Percentiles rank a stretch among this genome's conserved stretches.
Conservation (phyloP, 2,888 invertebrate species). For the Tyria jacobaeae region DNA sequence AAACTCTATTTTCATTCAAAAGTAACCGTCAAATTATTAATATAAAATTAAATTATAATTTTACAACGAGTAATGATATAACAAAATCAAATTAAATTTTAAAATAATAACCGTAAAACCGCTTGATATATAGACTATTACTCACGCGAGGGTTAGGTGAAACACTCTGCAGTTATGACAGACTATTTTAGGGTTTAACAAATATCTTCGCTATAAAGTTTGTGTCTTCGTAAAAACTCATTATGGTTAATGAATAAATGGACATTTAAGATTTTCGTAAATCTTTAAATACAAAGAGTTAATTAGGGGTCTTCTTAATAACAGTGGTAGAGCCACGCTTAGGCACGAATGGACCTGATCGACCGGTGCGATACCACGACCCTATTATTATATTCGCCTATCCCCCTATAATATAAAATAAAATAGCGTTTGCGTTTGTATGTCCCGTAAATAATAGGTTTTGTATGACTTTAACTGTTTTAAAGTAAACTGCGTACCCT, state of each 20-base stretch:
- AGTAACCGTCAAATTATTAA: conserved; percentile 8
- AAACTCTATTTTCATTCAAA: conserved; percentile 14
- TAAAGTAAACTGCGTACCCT: too few species aligned
- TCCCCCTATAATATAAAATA: too few species aligned
- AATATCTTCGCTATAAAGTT: conserved; percentile 45
- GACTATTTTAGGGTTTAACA: conserved; percentile 58
- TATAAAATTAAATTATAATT: conserved; percentile 15
- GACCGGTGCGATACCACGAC: too few species aligned
- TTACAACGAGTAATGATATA: conserved; percentile 21
- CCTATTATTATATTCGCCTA: too few species aligned
- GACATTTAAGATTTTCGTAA: conserved; percentile 20
- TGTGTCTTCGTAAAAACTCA: conserved; percentile 38
- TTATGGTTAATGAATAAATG: conserved; percentile 38
- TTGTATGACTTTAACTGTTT: too few species aligned
- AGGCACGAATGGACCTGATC: too few species aligned
- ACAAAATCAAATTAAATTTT: conserved; percentile 35
- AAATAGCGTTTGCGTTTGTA: too few species aligned
- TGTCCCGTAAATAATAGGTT: too few species aligned
- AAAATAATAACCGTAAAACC: conserved; percentile 38
- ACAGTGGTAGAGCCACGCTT: too few species aligned
- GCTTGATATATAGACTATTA: conserved; percentile 44
- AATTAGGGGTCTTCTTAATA: conserved; percentile 6
- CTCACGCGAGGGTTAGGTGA: conserved; percentile 47
- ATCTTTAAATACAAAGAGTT: conserved; percentile 22
- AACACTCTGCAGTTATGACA: conserved; percentile 53